Evolutionary conservation across 2,888 invertebrate species (phyloP).

Genomic region (Ecliptopera silaceata): DNA sequence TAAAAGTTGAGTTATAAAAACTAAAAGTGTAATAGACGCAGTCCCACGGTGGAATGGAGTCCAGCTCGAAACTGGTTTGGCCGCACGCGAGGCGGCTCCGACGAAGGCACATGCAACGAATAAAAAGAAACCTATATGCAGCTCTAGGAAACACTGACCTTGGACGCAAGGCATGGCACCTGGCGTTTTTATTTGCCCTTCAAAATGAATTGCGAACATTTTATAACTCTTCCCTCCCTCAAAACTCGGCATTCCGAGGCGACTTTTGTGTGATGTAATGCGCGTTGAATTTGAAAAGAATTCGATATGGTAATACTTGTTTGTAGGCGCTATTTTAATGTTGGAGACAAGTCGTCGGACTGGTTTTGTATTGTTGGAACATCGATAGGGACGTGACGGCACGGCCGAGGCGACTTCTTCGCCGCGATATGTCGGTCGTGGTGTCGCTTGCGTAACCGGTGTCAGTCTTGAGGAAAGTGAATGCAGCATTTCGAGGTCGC

Average conservation of each 20-base stretch:
- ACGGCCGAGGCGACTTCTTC: conserved; percentile 42
- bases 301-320: conserved; percentile 45
- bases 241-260: conserved; percentile 29
- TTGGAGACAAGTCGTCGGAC: conserved; percentile 44
- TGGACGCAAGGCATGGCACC: conserved; percentile 79
- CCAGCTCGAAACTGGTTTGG: conserved; percentile 76
- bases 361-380: conserved; percentile 46
- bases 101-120: conserved; percentile 76
- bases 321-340: conserved; percentile 45
- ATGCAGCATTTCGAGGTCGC: conserved; percentile 81
- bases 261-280: conserved; percentile 54
- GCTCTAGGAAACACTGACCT: conserved; percentile 82
- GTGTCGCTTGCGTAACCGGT: conserved; percentile 78
- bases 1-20: conserved; percentile 59
- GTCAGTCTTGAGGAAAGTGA: conserved; percentile 80
- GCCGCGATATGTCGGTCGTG: conserved; percentile 72
- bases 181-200: conserved; percentile 81
- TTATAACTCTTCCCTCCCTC: conserved; percentile 58
- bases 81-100: conserved; percentile 76
- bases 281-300: conserved; percentile 44
- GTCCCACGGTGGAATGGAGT: conserved; percentile 70
- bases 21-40: conserved; percentile 63
- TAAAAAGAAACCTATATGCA: conserved; percentile 81
- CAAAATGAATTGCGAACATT: conserved; percentile 73
- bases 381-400: conserved; percentile 34